A percentile compares a stretch with the other conserved stretches of the same genome.
Conservation (phyloP, 2,888 invertebrate genomes). For the Noctua janthe region DNA sequence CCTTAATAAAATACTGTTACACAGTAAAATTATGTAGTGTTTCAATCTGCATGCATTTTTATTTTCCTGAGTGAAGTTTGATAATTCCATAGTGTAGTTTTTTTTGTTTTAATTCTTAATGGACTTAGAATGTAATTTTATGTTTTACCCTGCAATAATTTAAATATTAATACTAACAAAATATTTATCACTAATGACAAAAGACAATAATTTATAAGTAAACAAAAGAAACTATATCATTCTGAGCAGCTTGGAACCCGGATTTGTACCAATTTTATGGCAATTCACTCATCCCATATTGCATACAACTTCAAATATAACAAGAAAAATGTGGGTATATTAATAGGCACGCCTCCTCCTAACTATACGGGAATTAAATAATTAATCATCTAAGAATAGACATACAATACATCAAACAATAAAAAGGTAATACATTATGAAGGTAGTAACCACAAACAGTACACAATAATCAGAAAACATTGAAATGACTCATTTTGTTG, state of each 20-base stretch:
- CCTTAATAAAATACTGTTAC: neutral
- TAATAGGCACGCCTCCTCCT: neutral
- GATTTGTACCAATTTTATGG: neutral
- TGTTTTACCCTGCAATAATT: no score
- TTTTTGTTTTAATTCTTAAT: neutral
- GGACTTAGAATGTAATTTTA: neutral
- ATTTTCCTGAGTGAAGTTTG: neutral
- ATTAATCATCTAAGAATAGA: neutral
- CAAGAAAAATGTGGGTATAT: neutral
- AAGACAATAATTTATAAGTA: no score
- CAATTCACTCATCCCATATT: neutral
- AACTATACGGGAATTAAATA: neutral
- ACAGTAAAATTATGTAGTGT: neutral
- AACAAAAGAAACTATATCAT: neutral
- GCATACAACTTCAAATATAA: neutral
- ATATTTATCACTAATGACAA: no score
- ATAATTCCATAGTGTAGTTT: no score
- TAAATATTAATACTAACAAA: no score
- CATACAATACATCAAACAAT: neutral
- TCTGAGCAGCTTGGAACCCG: neutral
- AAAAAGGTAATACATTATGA: neutral
- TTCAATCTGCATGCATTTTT: neutral
- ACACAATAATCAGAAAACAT: neutral
- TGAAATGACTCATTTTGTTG: constrained; percentile 14
- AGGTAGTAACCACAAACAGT: neutral